Conservation (phyloP, 2,113 vertebrate species). For the Syrmaticus mikado region DNA sequence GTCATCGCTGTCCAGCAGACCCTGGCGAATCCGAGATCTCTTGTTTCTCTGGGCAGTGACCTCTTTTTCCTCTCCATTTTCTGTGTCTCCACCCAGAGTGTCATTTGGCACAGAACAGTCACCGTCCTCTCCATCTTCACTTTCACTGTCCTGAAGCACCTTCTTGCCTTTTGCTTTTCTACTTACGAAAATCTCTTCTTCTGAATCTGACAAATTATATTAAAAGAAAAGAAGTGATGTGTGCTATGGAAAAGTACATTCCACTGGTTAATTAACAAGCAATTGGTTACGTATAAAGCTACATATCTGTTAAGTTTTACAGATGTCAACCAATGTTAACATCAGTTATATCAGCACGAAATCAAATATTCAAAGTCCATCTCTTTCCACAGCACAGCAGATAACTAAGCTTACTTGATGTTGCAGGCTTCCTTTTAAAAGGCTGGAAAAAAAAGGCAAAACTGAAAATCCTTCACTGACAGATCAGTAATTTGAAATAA, state of each 20-base stretch:
- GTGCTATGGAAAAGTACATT: not conserved
- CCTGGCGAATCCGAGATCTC: constrained; percentile 47
- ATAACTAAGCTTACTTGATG: not conserved
- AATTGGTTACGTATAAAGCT: not conserved
- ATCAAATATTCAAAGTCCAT: not conserved
- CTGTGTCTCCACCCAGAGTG: constrained; percentile 35
- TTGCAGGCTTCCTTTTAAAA: not conserved
- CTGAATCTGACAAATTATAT: constrained; percentile 81
- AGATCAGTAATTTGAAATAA: not conserved
- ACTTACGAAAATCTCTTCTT: constrained; percentile 85
- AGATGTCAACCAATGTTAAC: not conserved
- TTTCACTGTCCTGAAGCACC: constrained; percentile 87
- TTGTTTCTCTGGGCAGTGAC: constrained; percentile 28
- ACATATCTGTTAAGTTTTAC: not conserved
- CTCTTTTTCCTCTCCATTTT: constrained; percentile 28
- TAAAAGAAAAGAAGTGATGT: not conserved
- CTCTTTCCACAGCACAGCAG: not conserved
- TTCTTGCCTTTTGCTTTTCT: constrained; percentile 83
- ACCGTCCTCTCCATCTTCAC: constrained; percentile 80
- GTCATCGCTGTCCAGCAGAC: constrained; percentile 73
- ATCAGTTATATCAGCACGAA: not conserved
- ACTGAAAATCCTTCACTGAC: not conserved
- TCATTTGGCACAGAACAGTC: not conserved
- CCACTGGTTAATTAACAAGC: not conserved
- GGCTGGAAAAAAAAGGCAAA: not conserved